A percentile compares a stretch with the other conserved stretches of the same genome.
phyloP scores from a whole-genome alignment of 2,888 invertebrate species.

The Eueremaeus valkanovi region DNA sequence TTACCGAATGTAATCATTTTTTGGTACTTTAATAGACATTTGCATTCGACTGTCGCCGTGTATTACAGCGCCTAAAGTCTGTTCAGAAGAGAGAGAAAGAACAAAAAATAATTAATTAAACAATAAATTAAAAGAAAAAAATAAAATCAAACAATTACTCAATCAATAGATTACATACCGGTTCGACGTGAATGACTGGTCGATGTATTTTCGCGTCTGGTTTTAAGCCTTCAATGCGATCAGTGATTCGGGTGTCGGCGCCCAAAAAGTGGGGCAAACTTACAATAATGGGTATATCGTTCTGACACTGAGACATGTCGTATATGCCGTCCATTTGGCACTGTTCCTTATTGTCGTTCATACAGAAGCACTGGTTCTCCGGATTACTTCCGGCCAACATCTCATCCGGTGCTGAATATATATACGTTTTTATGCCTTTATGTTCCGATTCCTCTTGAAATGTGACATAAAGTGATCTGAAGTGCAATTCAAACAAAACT shows the following conservation, averaged over 20 bases:
- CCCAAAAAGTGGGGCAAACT: conserved; percentile 46
- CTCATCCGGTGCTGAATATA: conserved; percentile 61
- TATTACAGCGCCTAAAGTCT: conserved; percentile 38
- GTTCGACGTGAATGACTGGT: conserved; percentile 38
- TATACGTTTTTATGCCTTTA: conserved; percentile 58
- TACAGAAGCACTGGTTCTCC: conserved; percentile 44
- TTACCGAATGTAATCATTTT: conserved; percentile 39
- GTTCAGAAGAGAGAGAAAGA: no score
- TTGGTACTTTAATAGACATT: conserved; percentile 36
- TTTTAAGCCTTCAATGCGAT: conserved; percentile 44
- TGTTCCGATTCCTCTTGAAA: conserved; percentile 40
- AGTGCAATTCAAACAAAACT: neutral
- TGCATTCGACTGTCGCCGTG: conserved; percentile 39
- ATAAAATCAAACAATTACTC: neutral
- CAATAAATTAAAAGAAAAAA: neutral
- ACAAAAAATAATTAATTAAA: no score
- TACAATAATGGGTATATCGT: conserved; percentile 45
- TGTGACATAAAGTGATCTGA: conserved; percentile 43
- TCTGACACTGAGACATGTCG: conserved; percentile 36
- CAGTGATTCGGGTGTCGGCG: conserved; percentile 42
- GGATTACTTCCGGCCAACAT: conserved; percentile 60
- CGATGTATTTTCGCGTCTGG: conserved; percentile 45
- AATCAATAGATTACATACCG: conserved; percentile 20
- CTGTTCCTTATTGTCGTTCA: conserved; percentile 39
- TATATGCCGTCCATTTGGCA: conserved; percentile 38